These are phyloP conservation scores for Mionectes macconnelli DNA, from an alignment of 2,113 vertebrate species.

Conservation along the genomic window DNA sequence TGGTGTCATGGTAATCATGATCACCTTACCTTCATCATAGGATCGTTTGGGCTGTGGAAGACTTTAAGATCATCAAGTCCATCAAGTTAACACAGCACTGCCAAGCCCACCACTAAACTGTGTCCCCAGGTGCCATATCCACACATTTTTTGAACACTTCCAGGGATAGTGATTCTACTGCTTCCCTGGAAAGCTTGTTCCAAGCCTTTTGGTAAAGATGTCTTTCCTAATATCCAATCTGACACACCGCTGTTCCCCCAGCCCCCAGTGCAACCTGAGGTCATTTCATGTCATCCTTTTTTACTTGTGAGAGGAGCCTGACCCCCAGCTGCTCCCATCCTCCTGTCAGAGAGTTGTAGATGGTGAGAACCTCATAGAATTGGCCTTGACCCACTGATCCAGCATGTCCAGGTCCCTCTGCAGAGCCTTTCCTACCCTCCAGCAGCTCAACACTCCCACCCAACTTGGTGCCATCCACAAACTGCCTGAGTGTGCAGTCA, in stretches of 20 bases:
- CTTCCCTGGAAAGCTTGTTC: neutral
- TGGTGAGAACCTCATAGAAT: neutral
- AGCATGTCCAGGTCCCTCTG: neutral
- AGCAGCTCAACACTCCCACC: neutral
- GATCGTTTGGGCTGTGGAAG: neutral
- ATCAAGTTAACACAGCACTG: neutral
- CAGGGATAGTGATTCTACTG: neutral
- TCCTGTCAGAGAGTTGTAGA: neutral
- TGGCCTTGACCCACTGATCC: neutral
- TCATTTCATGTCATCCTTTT: neutral
- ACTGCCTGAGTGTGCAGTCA: neutral
- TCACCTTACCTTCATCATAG: neutral
- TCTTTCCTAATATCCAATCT: neutral
- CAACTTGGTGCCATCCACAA: neutral
- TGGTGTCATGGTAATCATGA: neutral
- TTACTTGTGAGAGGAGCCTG: neutral
- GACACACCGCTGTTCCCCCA: neutral
- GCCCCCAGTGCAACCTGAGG: neutral
- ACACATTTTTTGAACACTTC: neutral
- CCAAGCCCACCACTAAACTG: neutral
- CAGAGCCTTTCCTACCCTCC: neutral
- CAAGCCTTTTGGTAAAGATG: neutral
- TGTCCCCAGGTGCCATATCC: neutral
- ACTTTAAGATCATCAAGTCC: neutral
- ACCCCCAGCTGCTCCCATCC: neutral